Percentiles rank a stretch among this genome's conserved stretches.
These are phyloP conservation scores for Tetramorium alpestre DNA, from an alignment of 1,140 invertebrate genomes.

Conservation along the genomic window DNA sequence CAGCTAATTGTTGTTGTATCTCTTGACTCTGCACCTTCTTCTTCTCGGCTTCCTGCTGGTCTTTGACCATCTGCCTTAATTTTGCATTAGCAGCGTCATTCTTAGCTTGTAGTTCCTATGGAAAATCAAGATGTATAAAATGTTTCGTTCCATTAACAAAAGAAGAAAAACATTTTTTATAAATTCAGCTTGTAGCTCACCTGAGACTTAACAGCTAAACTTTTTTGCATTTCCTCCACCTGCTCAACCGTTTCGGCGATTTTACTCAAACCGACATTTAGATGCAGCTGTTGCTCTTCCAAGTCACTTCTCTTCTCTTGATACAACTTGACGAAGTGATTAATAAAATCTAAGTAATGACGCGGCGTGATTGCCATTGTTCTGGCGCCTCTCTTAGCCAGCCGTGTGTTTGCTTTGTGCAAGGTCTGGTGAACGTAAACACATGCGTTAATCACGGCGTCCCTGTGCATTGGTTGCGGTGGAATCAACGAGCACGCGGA, in stretches of 20 bases:
- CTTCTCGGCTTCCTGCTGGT: constrained; percentile 99
- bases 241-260: constrained; percentile 99
- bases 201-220: constrained; percentile 97
- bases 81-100: constrained; percentile 99
- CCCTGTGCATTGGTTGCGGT: constrained; percentile 92
- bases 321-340: constrained; percentile 99
- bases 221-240: constrained; percentile 99
- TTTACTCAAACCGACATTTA: constrained; percentile 99
- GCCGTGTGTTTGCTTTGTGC: constrained; percentile 95
- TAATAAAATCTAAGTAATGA: constrained; percentile 99
- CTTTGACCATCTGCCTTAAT: constrained; percentile 99
- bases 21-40: constrained; percentile 99
- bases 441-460: constrained; percentile 98
- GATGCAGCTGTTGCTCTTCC: constrained; percentile 99
- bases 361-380: constrained; percentile 99
- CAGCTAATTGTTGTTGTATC: constrained; percentile 96
- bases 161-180: neutral
- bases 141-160: neutral
- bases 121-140: neutral
- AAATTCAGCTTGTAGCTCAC: constrained; percentile 77
- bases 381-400: constrained; percentile 96
- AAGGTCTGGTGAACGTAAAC: constrained; percentile 99
- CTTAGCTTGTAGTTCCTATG: constrained; percentile 97
- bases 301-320: constrained; percentile 99
- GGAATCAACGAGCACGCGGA: constrained; percentile 92